Conservation (phyloP, 2,113 vertebrate species). For the Xiphophorus maculatus region DNA sequence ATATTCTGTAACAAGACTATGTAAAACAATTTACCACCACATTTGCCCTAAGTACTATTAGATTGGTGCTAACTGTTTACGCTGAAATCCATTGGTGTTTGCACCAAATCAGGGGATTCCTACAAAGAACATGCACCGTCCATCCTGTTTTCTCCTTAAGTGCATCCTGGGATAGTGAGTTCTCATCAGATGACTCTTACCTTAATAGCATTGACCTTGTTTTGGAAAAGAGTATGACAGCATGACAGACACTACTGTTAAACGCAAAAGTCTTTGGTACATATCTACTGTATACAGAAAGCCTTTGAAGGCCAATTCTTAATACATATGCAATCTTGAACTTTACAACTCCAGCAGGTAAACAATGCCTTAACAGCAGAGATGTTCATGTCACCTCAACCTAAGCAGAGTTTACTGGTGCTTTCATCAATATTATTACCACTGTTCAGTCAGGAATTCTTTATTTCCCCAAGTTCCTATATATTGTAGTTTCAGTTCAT, state of each 20-base stretch:
- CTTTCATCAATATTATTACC: slow-evolving; percentile 51
- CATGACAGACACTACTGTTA: slow-evolving; percentile 45
- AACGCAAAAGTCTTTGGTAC: slow-evolving; percentile 45
- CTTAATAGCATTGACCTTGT: slow-evolving; percentile 14
- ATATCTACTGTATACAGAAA: slow-evolving; percentile 54
- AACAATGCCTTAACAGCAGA: slow-evolving; percentile 78
- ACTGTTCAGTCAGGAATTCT: neutral
- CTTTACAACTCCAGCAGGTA: slow-evolving; percentile 64
- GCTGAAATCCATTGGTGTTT: neutral
- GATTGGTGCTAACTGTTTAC: slow-evolving; percentile 64
- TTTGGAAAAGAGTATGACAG: slow-evolving; percentile 74
- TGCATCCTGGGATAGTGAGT: slow-evolving; percentile 38
- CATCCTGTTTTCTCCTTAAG: slow-evolving; percentile 29
- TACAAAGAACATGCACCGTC: slow-evolving; percentile 41
- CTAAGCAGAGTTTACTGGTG: slow-evolving; percentile 68
- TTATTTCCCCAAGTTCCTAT: slow-evolving; percentile 4
- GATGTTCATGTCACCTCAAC: slow-evolving; percentile 54
- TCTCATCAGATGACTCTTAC: slow-evolving; percentile 29
- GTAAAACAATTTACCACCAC: slow-evolving; percentile 30
- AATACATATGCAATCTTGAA: slow-evolving; percentile 76
- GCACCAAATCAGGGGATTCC: slow-evolving; percentile 63
- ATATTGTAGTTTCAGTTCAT: slow-evolving; percentile 6
- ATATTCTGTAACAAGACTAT: slow-evolving; percentile 14
- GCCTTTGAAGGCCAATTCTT: slow-evolving; percentile 53
- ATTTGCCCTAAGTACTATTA: slow-evolving; percentile 42